Conservation (phyloP, 2,888 invertebrate genomes). For the Pollenia labialis region DNA sequence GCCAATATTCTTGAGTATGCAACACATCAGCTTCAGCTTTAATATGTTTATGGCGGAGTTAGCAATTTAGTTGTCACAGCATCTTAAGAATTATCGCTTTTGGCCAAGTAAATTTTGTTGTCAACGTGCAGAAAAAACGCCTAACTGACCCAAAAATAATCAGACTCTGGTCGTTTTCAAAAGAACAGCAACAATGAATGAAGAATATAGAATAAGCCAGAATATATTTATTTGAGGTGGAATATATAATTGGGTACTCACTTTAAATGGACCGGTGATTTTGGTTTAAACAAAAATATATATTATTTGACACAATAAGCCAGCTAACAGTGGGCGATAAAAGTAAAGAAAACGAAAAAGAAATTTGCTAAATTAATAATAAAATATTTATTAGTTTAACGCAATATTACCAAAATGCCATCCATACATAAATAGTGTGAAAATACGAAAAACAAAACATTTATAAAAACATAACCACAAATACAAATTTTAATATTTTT, state of each 20-base stretch:
- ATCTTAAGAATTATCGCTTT: slow-evolving; percentile 83
- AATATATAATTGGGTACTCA: slow-evolving; percentile 69
- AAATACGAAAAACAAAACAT: too few relatives aligned
- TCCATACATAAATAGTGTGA: too few relatives aligned
- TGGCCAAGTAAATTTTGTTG: slow-evolving; percentile 83
- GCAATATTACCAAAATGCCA: too few relatives aligned
- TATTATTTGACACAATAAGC: slow-evolving; percentile 61
- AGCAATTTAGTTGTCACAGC: slow-evolving; percentile 83
- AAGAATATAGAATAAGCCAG: slow-evolving; percentile 33
- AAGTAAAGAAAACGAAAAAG: background rate
- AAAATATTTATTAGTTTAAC: too few relatives aligned
- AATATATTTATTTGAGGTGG: slow-evolving; percentile 47
- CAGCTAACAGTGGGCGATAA: background rate
- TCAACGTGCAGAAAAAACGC: slow-evolving; percentile 78
- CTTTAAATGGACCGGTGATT: slow-evolving; percentile 71
- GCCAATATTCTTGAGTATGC: slow-evolving; percentile 3
- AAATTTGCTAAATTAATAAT: too few relatives aligned
- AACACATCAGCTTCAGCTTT: slow-evolving; percentile 44
- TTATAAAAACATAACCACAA: too few relatives aligned
- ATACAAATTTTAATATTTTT: too few relatives aligned
- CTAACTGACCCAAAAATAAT: slow-evolving; percentile 67
- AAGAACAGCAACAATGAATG: slow-evolving; percentile 9
- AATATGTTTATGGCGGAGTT: slow-evolving; percentile 67
- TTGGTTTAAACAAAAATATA: slow-evolving; percentile 72
- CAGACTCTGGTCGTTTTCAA: slow-evolving; percentile 19